phyloP scores from a whole-genome alignment of 2,888 invertebrate species.

The Chymomyza fuscimana region DNA sequence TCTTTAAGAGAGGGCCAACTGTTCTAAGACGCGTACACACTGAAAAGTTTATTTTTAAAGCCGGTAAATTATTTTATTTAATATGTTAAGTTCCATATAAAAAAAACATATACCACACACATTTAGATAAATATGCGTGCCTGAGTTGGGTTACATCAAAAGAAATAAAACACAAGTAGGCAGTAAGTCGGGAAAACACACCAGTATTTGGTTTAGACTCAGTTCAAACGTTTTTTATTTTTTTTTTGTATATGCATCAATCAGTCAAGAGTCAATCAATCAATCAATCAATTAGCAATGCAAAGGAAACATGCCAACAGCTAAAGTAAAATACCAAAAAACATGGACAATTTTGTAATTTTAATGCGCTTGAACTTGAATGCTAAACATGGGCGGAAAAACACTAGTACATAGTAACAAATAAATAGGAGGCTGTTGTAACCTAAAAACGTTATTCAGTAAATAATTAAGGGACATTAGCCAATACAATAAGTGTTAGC shows the following conservation, averaged over 20 bases:
- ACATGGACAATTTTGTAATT: conserved; percentile 32
- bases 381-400: conserved; percentile 39
- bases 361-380: conserved; percentile 55
- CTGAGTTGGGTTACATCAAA: conserved; percentile 29
- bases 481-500: neutral
- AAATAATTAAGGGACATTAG: conserved; percentile 7
- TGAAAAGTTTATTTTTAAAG: neutral
- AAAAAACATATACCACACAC: conserved; percentile 36
- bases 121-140: conserved; percentile 29
- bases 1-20: neutral
- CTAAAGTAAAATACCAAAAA: conserved; percentile 34
- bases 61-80: neutral
- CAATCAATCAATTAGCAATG: conserved; percentile 55
- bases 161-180: conserved; percentile 29
- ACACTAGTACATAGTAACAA: neutral
- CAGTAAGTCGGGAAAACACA: conserved; percentile 31
- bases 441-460: neutral
- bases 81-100: neutral
- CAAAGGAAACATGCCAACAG: conserved; percentile 58
- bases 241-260: conserved; percentile 40
- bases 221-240: conserved; percentile 56
- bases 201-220: conserved; percentile 46
- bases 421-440: neutral
- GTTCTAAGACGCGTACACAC: neutral
- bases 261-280: conserved; percentile 41